These are phyloP conservation scores for Rissa tridactyla DNA, from an alignment of 2,113 vertebrate genomes.

Conservation along the genomic window DNA sequence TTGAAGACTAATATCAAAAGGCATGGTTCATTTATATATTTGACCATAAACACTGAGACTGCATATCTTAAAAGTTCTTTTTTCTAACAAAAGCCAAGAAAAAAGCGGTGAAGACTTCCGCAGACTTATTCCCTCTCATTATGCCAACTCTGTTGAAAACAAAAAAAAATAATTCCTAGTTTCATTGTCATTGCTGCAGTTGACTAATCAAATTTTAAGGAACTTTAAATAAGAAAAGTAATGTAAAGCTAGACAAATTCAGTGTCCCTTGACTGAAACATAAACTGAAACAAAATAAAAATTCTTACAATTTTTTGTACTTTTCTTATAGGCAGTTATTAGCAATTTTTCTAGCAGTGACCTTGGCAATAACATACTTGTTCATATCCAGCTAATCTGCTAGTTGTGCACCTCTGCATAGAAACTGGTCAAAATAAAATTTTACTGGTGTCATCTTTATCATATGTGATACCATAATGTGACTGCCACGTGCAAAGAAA, in stretches of 20 bases:
- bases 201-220: neutral
- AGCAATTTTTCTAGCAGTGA: neutral
- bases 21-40: neutral
- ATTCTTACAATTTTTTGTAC: neutral
- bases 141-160: neutral
- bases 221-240: neutral
- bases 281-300: neutral
- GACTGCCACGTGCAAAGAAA: neutral
- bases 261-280: fast-evolving
- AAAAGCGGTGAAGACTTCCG: neutral
- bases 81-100: neutral
- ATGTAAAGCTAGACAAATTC: neutral
- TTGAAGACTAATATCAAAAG: neutral
- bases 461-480: neutral
- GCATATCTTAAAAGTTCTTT: neutral
- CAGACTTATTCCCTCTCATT: neutral
- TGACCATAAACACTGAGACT: neutral
- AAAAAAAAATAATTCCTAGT: neutral
- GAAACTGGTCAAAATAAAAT: neutral
- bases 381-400: neutral
- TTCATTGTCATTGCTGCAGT: neutral
- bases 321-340: neutral
- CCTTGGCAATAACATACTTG: neutral
- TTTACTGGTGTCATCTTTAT: neutral
- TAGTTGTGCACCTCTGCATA: neutral